Base-by-base conservation (phyloP, 1,140 invertebrate genomes). In the Lordiphosa clarofinis region DNA sequence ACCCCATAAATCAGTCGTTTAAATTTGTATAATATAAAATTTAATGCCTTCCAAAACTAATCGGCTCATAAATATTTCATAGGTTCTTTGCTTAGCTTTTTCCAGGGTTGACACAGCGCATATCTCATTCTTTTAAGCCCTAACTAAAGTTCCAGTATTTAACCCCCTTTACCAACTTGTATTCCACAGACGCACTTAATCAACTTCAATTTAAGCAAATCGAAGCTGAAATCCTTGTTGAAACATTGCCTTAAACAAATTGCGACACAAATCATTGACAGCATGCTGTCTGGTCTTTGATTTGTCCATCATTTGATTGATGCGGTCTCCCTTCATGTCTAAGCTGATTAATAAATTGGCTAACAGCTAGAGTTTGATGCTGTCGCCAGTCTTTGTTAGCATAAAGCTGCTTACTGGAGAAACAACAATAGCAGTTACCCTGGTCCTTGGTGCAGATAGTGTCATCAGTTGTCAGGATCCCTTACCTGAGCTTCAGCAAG, bases 221-320 rank as follows among this genome's bases (percentile, higher is more conserved):
- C 28, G 8, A 31, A 31, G 28, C 28, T 31, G 28, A 31, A 31
- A 31, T 31, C 15, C 35, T 33, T 31, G 31, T 19, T 10, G 9
- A 24, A 31, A 31, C 8, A 49, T 4, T n/a, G 15, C 37, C 21
- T 59, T 38, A 73, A 62, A 62, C 37, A 12, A 13, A 39, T 40
- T 56, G 53, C 4, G 44, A 35, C 35, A 28, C 48, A 50, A 72
- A 58, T 72, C 33, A 36, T 61, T 39, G 55, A 40, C 13, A 47
- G 50, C 36, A 54, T 13, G 10, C 13, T 21, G 33, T 9, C 33
- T 49, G 13, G 15, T 31, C 47, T 43, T 43, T 62, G 66, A 72
- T 81, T 49, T 58, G 59, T 56, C 63, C 47, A 28, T 50, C 24
- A 56, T 28, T 39, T 81, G 66, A 79, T 79, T 81, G 58, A 82